Percentiles rank a stretch among this genome's conserved stretches.
Conservation (phyloP, 30 jellyfish, hydroid and myxozoan species). For the Pseudorhiza aurosa region DNA sequence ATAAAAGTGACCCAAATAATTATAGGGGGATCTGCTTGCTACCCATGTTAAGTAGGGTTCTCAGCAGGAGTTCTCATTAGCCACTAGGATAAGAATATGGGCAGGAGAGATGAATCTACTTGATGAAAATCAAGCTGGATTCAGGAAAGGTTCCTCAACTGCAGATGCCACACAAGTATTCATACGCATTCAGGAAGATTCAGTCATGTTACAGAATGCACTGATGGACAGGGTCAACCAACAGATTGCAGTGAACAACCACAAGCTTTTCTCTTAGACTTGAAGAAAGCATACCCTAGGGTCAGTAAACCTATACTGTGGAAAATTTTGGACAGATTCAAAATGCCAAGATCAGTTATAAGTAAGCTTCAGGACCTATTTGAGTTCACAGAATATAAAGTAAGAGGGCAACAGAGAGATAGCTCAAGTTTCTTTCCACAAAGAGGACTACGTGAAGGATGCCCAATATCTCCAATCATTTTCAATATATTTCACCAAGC, state of each 20-base stretch:
- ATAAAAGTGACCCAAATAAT: background rate
- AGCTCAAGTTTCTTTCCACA: conserved; percentile 2
- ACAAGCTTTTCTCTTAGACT: background rate
- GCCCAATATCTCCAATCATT: background rate
- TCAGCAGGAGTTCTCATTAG: background rate
- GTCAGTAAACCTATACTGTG: background rate
- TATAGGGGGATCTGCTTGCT: conserved; percentile 2
- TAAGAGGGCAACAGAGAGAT: background rate
- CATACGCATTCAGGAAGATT: conserved; percentile 3
- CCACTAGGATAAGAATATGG: background rate
- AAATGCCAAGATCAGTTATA: background rate
- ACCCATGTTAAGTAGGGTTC: background rate
- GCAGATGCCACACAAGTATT: background rate
- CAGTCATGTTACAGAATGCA: background rate
- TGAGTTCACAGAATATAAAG: background rate
- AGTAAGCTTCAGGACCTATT: background rate
- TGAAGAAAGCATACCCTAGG: background rate
- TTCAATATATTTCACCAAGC: background rate
- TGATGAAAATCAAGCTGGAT: background rate
- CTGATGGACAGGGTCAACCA: background rate
- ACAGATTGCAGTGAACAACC: background rate
- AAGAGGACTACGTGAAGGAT: background rate
- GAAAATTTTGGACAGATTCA: background rate
- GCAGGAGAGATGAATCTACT: background rate
- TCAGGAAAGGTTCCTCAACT: background rate